Percentiles rank a stretch among this genome's conserved stretches.
These are phyloP conservation scores for Neodiprion fabricii DNA, from an alignment of 1,140 invertebrate species.

Conservation along the genomic window DNA sequence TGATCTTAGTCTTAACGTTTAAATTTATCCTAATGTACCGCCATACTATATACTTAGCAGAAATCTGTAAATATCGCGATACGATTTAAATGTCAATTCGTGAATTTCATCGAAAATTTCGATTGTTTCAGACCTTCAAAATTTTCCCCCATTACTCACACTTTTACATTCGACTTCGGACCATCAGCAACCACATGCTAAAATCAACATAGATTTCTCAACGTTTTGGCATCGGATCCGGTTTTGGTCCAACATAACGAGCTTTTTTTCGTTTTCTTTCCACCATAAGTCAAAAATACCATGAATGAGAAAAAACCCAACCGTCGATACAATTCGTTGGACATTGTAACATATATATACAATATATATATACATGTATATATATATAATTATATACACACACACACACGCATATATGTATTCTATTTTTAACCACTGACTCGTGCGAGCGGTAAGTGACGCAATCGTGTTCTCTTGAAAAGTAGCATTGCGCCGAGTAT, in stretches of 20 bases:
- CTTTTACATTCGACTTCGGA: background rate
- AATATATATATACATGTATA: constrained; percentile 5
- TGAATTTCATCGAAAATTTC: too few species aligned
- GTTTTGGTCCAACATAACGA: constrained; percentile 18
- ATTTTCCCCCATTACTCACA: too few species aligned
- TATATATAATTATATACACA: background rate
- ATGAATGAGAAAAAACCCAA: background rate
- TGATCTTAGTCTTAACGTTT: too few species aligned
- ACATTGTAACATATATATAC: background rate
- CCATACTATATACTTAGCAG: too few species aligned
- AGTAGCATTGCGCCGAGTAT: constrained; percentile 4
- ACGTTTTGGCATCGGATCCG: constrained; percentile 12
- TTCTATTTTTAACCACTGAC: constrained; percentile 60
- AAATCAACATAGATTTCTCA: constrained; percentile 12
- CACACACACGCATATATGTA: constrained; percentile 16
- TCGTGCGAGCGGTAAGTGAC: constrained; percentile 45
- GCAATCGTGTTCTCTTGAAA: constrained; percentile 33
- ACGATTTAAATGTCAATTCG: too few species aligned
- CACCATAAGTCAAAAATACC: constrained; percentile 21
- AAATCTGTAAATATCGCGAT: too few species aligned
- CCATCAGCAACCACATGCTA: constrained; percentile 18
- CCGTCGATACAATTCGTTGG: background rate
- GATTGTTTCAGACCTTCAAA: too few species aligned
- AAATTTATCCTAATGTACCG: too few species aligned
- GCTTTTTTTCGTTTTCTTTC: constrained; percentile 23